phyloP scores from a whole-genome alignment of 2,888 invertebrate genomes.

The Lasius platythorax region DNA sequence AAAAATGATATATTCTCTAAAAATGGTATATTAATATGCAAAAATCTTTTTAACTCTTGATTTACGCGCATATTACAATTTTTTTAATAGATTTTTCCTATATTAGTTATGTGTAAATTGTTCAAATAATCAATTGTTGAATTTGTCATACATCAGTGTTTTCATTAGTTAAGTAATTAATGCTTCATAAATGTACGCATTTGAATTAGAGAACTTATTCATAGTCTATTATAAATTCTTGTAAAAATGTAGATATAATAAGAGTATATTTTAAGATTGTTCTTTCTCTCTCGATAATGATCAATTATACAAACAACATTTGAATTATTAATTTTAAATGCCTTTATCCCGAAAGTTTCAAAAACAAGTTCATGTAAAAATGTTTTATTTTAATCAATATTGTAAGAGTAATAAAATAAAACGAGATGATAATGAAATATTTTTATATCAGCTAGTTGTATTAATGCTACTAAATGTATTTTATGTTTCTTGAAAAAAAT shows the following conservation, averaged over 20 bases:
- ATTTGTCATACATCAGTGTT: neutral
- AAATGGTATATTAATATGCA: neutral
- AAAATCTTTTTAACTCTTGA: neutral
- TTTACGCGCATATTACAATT: neutral
- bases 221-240: neutral
- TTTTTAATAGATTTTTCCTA: neutral
- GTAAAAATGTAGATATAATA: neutral
- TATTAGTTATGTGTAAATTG: neutral
- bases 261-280: neutral
- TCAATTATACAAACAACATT: neutral
- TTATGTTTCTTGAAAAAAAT: neutral
- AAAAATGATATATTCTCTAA: neutral
- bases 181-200: neutral
- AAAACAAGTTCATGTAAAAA: no score
- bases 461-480: neutral
- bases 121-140: neutral
- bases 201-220: neutral
- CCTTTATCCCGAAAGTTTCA: neutral
- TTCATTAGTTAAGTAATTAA: neutral
- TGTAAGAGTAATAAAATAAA: no score
- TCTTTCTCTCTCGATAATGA: neutral
- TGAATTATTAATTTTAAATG: neutral
- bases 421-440: neutral
- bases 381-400: no score
- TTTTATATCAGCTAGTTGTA: neutral